A percentile compares a stretch with the other conserved stretches of the same genome.
Evolutionary conservation across 2,113 vertebrate species (phyloP).

Genomic region (Colinus virginianus): DNA sequence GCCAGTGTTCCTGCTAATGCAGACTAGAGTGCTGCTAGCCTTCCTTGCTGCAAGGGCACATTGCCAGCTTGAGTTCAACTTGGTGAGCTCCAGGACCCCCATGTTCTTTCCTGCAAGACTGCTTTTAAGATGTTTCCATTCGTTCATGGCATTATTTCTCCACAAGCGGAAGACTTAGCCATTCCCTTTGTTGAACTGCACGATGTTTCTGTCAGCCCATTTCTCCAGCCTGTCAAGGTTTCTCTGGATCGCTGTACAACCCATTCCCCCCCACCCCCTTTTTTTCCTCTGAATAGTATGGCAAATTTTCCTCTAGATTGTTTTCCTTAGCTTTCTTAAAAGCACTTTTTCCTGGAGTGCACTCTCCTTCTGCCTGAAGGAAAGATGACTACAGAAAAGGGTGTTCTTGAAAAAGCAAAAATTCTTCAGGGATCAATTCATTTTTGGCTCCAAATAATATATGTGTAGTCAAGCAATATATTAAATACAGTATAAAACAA

Average conservation of each 20-base stretch:
- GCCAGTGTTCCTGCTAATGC: background rate
- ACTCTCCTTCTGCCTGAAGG: background rate
- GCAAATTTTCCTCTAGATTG: background rate
- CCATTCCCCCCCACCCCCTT: background rate
- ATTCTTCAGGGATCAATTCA: background rate
- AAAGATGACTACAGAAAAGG: background rate
- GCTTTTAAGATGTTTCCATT: background rate
- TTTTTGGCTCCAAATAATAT: constrained; percentile 18
- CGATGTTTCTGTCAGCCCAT: background rate
- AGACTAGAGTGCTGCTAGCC: rapidly evolving
- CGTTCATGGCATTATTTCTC: background rate
- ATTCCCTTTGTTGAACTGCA: background rate
- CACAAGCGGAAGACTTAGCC: background rate
- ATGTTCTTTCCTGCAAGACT: background rate
- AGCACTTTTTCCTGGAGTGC: background rate
- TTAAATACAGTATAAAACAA: background rate
- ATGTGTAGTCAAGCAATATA: background rate
- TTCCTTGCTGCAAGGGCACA: background rate
- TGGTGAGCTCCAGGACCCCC: rapidly evolving
- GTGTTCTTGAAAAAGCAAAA: constrained; percentile 23
- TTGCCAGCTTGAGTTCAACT: background rate
- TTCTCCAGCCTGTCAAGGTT: background rate
- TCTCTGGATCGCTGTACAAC: background rate
- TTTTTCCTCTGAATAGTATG: background rate
- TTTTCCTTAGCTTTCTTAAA: background rate